These are phyloP conservation scores for Dissostichus mawsoni DNA, from an alignment of 2,113 vertebrate species.

Conservation along the genomic window DNA sequence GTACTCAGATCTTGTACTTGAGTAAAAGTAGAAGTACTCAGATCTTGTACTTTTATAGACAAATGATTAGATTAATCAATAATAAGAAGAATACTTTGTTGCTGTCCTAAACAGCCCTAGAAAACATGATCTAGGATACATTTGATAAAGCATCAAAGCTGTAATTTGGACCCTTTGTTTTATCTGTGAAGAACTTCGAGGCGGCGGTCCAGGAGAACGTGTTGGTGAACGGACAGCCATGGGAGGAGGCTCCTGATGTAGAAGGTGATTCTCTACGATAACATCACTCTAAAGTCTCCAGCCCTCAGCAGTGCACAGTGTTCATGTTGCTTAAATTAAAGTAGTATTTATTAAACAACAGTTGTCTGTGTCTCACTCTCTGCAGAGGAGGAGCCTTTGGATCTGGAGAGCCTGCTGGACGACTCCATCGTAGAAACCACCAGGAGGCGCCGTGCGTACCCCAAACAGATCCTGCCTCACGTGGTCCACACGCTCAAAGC, in stretches of 20 bases:
- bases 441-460: conserved; percentile 87
- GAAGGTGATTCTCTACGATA: conserved; percentile 21
- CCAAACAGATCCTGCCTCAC: conserved; percentile 87
- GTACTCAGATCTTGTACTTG: no score
- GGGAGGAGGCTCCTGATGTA: conserved; percentile 85
- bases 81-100: no score
- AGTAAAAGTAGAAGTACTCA: no score
- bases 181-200: conserved; percentile 88
- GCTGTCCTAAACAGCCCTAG: no score
- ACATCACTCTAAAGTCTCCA: background rate
- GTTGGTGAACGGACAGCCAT: conserved; percentile 85
- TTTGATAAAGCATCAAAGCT: no score
- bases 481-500: conserved; percentile 87
- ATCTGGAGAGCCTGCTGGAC: conserved; percentile 90
- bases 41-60: no score
- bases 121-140: no score
- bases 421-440: conserved; percentile 89
- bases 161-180: background rate
- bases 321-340: background rate
- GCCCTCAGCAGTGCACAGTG: no score
- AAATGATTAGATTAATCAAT: no score
- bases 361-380: background rate
- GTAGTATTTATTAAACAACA: background rate
- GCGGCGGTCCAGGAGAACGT: conserved; percentile 88
- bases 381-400: conserved; percentile 70